A percentile compares a stretch with the other conserved stretches of the same genome.
phyloP scores from a whole-genome alignment of 2,797 vertebrate genomes.

The Peromyscus eremicus region DNA sequence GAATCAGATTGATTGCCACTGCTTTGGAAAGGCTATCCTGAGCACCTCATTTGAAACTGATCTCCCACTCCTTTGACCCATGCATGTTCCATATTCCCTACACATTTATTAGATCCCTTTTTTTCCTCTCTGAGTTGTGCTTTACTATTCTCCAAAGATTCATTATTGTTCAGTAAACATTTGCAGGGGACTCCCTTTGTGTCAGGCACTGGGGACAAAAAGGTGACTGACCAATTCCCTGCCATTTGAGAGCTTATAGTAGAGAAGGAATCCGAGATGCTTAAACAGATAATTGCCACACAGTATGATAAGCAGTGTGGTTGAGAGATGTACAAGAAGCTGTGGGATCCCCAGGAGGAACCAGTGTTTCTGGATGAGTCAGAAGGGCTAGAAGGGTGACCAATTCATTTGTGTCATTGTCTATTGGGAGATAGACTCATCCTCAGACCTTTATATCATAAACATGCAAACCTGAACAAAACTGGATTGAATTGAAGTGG shows the following conservation, averaged over 20 bases:
- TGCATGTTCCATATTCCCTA: background rate
- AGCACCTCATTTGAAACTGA: slow-evolving; percentile 5
- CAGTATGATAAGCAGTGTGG: background rate
- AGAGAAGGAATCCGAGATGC: background rate
- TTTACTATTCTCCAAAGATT: slow-evolving; percentile 58
- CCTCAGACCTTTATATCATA: slow-evolving; percentile 7
- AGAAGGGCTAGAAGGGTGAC: slow-evolving; percentile 18
- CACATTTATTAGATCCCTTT: background rate
- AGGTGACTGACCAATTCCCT: background rate
- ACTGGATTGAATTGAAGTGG: slow-evolving; percentile 6
- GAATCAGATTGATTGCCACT: background rate
- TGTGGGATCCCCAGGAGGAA: background rate
- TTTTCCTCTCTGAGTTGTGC: slow-evolving; percentile 19
- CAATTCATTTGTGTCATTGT: slow-evolving; percentile 16
- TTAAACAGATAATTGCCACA: slow-evolving; percentile 15
- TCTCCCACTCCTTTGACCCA: slow-evolving; percentile 38
- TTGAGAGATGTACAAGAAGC: background rate
- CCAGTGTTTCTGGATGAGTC: background rate
- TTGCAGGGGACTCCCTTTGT: slow-evolving; percentile 42
- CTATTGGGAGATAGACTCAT: background rate
- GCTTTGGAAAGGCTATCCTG: background rate
- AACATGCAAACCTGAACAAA: slow-evolving; percentile 20
- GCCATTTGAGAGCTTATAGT: background rate
- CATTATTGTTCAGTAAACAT: slow-evolving; percentile 49
- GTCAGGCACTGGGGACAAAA: slow-evolving; percentile 28